These are phyloP conservation scores for Gryllus bimaculatus DNA, from an alignment of 1,140 invertebrate species.

Conservation along the genomic window DNA sequence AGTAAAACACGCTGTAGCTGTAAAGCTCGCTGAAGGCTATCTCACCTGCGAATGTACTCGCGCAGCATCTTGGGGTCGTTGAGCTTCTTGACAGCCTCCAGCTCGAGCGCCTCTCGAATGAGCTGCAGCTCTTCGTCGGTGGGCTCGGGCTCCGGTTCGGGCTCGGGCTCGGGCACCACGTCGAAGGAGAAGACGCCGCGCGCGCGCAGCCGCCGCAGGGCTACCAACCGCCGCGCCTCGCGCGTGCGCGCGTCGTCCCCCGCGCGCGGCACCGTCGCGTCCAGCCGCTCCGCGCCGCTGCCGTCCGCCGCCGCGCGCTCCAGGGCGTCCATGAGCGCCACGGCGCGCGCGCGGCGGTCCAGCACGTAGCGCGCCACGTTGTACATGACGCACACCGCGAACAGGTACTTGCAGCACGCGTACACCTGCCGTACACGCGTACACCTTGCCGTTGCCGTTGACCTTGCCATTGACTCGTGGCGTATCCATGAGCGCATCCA, in stretches of 20 bases:
- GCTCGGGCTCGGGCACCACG: not conserved
- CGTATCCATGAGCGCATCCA: too few species aligned
- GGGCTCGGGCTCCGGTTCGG: not conserved
- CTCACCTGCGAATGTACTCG: not conserved
- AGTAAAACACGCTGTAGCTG: too few species aligned
- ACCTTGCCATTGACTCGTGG: too few species aligned
- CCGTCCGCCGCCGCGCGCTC: not conserved
- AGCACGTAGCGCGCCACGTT: not conserved
- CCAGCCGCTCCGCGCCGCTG: not conserved
- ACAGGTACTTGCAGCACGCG: not conserved
- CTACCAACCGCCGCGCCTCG: not conserved
- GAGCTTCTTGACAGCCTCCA: not conserved
- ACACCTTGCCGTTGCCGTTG: too few species aligned
- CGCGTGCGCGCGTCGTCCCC: not conserved
- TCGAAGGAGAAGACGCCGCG: not conserved
- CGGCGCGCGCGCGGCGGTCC: not conserved
- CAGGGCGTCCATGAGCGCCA: not conserved
- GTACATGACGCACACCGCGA: not conserved
- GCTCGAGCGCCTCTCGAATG: not conserved
- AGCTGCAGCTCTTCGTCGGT: not conserved
- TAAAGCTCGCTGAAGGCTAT: too few species aligned
- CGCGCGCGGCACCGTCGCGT: not conserved
- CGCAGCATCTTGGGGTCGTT: not conserved
- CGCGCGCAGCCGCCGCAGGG: not conserved
- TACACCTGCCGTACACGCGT: not conserved